A percentile compares a stretch with the other conserved stretches of the same genome.
Conservation (phyloP, 2,113 vertebrate genomes). For the Pitta sordida region DNA sequence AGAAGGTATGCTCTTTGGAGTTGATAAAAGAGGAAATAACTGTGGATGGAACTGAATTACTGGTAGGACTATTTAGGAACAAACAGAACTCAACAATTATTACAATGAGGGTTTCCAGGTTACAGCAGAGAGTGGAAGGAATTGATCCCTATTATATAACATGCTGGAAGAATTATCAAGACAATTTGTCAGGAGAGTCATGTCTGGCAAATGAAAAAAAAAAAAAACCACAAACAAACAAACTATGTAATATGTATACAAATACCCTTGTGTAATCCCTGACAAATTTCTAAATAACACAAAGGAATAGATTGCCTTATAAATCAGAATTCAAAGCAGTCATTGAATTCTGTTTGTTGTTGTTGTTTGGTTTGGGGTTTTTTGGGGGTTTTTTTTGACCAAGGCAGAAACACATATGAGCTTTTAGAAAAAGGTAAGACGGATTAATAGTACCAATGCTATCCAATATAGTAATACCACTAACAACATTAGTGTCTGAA, state of each 20-base stretch:
- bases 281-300: not conserved
- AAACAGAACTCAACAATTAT: not conserved
- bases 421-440: not conserved
- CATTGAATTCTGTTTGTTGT: not conserved
- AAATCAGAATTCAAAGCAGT: not conserved
- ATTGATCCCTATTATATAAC: not conserved
- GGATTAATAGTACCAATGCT: not conserved
- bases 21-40: not conserved
- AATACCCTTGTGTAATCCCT: not conserved
- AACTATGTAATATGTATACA: not conserved
- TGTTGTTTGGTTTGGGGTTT: too few relatives aligned
- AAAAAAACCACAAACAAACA: not conserved
- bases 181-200: not conserved
- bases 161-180: not conserved
- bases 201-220: not conserved
- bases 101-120: not conserved
- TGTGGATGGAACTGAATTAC: not conserved
- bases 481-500: not conserved
- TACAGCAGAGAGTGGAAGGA: not conserved
- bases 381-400: not conserved
- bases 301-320: not conserved
- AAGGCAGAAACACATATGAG: not conserved
- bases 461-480: not conserved
- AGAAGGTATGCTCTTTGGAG: not conserved
- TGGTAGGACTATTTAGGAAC: not conserved